Evolutionary conservation across 1,140 invertebrate species (phyloP), one percentile per base, ranked within the genome.

Genomic region (Metopolophium dirhodum): DNA sequence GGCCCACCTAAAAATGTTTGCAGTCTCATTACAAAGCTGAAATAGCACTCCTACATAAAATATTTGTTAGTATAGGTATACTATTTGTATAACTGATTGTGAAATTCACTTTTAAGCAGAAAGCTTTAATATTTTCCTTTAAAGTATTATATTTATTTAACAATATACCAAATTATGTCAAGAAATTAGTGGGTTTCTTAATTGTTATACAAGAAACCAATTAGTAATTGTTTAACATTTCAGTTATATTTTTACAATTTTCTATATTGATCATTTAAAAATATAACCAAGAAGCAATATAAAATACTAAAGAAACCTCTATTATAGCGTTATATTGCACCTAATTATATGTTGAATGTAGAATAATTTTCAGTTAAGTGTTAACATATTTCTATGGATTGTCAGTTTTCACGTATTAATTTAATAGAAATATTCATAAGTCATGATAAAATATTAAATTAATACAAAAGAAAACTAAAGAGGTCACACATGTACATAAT

Each of bases 81-180:
- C 14, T 35, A 77, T 18, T 77, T 77, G n/a, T 77, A n/a, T n/a
- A 77, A 77, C 14, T 77, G n/a, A 77, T 30, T 20, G n/a, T 77
- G n/a, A 18, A 77, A 77, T n/a, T 77, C 14, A n/a, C 30, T 0
- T 14, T 77, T 77, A n/a, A 18, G 4, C 61, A 77, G 61, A 77
- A 77, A 77, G n/a, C 61, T 77, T 77, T n/a, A 77, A 77, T 35
- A 77, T n/a, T 77, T n/a, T 77, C 61, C 61, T 77, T 77, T n/a
- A 77, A 77, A 77, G n/a, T 77, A 77, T 77, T 77, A 30, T 77
- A n/a, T 77, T 77, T 77, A 77, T 77, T 77, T n/a, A 77, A n/a
- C 61, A 77, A 77, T n/a, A 77, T 77, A 77, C 14, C 14, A 77
- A 77, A n/a, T n/a, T n/a, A 77, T 77, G 30, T 77, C 61, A 77